These are phyloP conservation scores for Montifringilla adamsi DNA, from an alignment of 2,113 vertebrate species.

Conservation along the genomic window DNA sequence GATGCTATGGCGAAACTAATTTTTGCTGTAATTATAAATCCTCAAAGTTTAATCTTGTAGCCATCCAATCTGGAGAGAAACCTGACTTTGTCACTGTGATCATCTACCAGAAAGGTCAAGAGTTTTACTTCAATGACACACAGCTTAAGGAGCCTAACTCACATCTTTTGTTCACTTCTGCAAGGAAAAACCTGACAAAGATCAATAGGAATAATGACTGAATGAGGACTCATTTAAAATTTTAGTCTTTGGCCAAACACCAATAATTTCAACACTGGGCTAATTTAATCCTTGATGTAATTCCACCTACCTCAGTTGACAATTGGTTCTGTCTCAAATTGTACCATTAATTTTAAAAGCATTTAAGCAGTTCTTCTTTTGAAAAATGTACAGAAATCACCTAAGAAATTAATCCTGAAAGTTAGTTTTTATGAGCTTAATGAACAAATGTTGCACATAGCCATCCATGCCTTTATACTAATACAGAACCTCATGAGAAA, in stretches of 20 bases:
- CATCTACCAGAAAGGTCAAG: not conserved
- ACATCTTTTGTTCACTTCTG: not conserved
- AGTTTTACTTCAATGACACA: not conserved
- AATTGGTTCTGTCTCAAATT: not conserved
- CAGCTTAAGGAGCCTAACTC: not conserved
- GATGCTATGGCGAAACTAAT: not conserved
- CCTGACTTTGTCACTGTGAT: not conserved
- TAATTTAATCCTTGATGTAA: constrained; percentile 12
- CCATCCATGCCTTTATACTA: not conserved
- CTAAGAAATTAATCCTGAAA: not conserved
- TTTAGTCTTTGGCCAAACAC: not conserved
- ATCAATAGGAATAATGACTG: not conserved
- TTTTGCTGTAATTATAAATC: constrained; percentile 17
- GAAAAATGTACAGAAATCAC: not conserved
- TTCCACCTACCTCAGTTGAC: not conserved
- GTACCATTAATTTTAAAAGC: not conserved
- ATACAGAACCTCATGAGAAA: not conserved
- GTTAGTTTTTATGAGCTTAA: not conserved
- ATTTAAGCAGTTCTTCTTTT: not conserved
- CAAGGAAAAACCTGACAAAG: not conserved
- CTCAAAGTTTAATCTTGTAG: not conserved
- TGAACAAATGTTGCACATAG: not conserved
- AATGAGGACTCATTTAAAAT: not conserved
- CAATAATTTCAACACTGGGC: not conserved
- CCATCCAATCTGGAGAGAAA: not conserved